Base-by-base conservation (phyloP, 1,140 invertebrate genomes). In the Kradibia gibbosae region DNA sequence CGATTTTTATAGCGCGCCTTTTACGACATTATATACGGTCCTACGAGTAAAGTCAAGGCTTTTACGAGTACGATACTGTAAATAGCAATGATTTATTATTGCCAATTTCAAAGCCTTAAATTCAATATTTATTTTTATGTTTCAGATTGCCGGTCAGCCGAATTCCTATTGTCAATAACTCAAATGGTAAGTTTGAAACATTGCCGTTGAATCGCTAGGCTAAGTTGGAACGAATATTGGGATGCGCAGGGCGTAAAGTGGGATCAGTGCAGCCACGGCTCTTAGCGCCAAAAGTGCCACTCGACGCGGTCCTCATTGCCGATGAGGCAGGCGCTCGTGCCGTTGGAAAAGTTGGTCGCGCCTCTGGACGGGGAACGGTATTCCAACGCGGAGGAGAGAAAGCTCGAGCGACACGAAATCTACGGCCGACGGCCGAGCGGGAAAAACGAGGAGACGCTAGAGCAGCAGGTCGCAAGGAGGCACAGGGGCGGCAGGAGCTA, bases 111-210 rank as follows among this genome's bases (percentile, higher is more conserved):
- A 13, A 62, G 42, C n/a, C 3, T 70, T 22, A 1, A 70, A 42
- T 42, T 70, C 1, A 45, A 42, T 71, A 20, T 1, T 42, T 78
- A n/a, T 39, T 70, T 75, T 36, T 75, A 4, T 78, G 28, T 82
- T 82, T 71, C 80, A 82, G 80, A 62, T 65, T 28, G 62, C 53
- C 25, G 57, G 57, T 8, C 4, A 55, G 2, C 2, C 0, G 48
- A 57, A 11, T 34, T 57, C 22, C n/a, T 50, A 50, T 73, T 72
- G 67, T 60, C 55, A 82, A 34, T 73, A 60, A 78, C 2, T 78
- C 67, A 45, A 78, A 82, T 82, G 80, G 80, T 82, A 57, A 82
- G 75, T 62, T 11, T 3, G 7, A 25, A 73, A 34, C 4, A 10
- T 48, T 28, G 8, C 5, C 20, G 11, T 36, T 65, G 36, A 36